Conservation (phyloP, 2,888 invertebrate species). For the Harpalus rubripes region DNA sequence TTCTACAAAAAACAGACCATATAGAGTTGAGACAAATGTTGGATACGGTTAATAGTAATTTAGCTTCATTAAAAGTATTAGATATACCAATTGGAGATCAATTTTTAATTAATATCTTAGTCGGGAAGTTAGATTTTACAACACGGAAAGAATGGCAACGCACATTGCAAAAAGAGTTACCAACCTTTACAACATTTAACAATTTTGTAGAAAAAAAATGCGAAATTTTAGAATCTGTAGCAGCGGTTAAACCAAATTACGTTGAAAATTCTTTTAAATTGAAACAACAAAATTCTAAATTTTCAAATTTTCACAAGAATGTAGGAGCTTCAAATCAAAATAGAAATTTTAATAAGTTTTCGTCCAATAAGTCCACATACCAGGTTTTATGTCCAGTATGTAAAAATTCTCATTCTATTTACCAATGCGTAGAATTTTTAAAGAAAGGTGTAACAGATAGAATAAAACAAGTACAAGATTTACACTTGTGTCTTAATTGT, state of each 20-base stretch:
- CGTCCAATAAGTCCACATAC: background rate
- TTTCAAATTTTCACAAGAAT: background rate
- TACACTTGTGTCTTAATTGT: background rate
- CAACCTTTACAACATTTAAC: constrained; percentile 57
- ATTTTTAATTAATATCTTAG: constrained; percentile 64
- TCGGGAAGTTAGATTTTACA: constrained; percentile 64
- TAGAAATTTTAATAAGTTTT: background rate
- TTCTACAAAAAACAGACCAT: constrained; percentile 56
- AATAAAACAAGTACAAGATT: background rate
- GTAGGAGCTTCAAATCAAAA: background rate
- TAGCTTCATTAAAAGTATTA: constrained; percentile 67
- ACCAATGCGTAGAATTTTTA: background rate
- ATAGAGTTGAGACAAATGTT: constrained; percentile 55
- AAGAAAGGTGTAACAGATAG: background rate
- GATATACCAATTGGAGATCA: constrained; percentile 64
- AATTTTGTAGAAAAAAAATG: constrained; percentile 58
- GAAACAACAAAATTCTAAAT: background rate
- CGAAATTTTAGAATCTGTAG: background rate
- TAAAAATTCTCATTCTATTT: background rate
- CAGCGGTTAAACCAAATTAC: background rate
- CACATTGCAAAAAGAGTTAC: constrained; percentile 54
- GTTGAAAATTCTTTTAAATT: background rate
- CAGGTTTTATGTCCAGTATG: background rate
- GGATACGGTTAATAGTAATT: constrained; percentile 61
- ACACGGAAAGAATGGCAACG: constrained; percentile 66